phyloP scores from a whole-genome alignment of 2,113 vertebrate species.

The Nothobranchius kuhntae region DNA sequence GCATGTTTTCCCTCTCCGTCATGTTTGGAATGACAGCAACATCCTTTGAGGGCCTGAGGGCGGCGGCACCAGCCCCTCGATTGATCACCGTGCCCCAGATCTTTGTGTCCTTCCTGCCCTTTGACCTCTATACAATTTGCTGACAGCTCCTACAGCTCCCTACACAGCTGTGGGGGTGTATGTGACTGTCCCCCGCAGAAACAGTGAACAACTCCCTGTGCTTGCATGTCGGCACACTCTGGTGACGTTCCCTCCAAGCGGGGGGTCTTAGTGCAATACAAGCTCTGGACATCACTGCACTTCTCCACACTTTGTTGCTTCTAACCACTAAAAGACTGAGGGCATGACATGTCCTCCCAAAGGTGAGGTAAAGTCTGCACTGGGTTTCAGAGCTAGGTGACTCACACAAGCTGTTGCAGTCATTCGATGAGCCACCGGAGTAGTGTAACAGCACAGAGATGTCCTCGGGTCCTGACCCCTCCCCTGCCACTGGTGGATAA shows the following conservation, averaged over 20 bases:
- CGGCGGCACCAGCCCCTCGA: slow-evolving; percentile 20
- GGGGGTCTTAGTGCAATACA: slow-evolving; percentile 10
- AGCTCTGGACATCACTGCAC: slow-evolving; percentile 27
- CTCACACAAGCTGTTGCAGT: slow-evolving; percentile 30
- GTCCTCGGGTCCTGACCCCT: slow-evolving; percentile 33
- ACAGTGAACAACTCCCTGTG: slow-evolving; percentile 15
- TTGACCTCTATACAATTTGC: slow-evolving; percentile 48
- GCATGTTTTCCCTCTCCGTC: slow-evolving; percentile 28
- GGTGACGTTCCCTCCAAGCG: neutral
- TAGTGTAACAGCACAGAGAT: slow-evolving; percentile 45
- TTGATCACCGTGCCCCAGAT: slow-evolving; percentile 44
- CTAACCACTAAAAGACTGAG: slow-evolving; percentile 24
- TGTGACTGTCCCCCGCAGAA: slow-evolving; percentile 13
- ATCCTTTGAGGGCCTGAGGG: slow-evolving; percentile 36
- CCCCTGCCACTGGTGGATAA: slow-evolving; percentile 7
- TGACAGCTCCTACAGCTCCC: slow-evolving; percentile 37
- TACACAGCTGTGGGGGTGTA: slow-evolving; percentile 7
- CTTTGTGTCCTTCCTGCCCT: slow-evolving; percentile 31
- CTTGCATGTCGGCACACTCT: slow-evolving; percentile 30
- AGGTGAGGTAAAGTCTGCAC: slow-evolving; percentile 32
- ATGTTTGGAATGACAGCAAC: slow-evolving; percentile 44
- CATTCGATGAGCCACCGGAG: slow-evolving; percentile 38
- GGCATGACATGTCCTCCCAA: slow-evolving; percentile 22
- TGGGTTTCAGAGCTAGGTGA: slow-evolving; percentile 30
- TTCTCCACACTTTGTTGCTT: slow-evolving; percentile 16